Base-by-base conservation (phyloP, 2,113 vertebrate genomes). In the Hippocampus abdominalis region DNA sequence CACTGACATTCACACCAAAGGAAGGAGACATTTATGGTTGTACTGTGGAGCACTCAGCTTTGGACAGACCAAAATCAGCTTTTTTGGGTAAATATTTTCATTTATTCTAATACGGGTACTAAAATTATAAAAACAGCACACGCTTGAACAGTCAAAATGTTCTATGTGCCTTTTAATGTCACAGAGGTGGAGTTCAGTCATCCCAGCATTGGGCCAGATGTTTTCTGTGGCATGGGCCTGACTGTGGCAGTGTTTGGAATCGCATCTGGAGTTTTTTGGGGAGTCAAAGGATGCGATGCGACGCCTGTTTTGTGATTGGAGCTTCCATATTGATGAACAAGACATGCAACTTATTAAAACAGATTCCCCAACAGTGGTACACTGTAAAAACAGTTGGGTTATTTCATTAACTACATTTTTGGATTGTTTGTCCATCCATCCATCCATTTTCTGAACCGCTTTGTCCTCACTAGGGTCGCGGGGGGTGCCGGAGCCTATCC, bases 1-100 rank as follows among this genome's bases (percentile, higher is more conserved):
- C 66, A 29, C 64, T 89, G 70, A 72, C 4, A 0, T 84, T 89
- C 72, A 82, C 64, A 12, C 78, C 78, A 0, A 66, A 54, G 1
- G 23, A 80, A 21, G 81, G 78, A 1, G 81, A 84, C 32, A 57
- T 83, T 61, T 89, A 86, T 72, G 76, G 75, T 74, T 89, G 83
- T 69, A 83, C 66, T 1, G 83, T 88, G 68, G 77, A 80, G 59
- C 86, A 89, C 66, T 9, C 21, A 1, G 79, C 82, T 5, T 70
- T 89, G 68, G 51, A 80, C 10, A 71, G 2, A 1, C 81, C 88
- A 1, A 8, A 3, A 54, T 84, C 76, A 62, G 78, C 15, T 46
- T 60, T 76, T 63, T 89, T 80, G 83, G 76, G 83, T 87, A 32
- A 86, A 13, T 48, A 15, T 48, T 64, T 42, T 36, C 29, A 36